Conservation (phyloP, 2,113 vertebrate species). For the Gymnarchus niloticus region DNA sequence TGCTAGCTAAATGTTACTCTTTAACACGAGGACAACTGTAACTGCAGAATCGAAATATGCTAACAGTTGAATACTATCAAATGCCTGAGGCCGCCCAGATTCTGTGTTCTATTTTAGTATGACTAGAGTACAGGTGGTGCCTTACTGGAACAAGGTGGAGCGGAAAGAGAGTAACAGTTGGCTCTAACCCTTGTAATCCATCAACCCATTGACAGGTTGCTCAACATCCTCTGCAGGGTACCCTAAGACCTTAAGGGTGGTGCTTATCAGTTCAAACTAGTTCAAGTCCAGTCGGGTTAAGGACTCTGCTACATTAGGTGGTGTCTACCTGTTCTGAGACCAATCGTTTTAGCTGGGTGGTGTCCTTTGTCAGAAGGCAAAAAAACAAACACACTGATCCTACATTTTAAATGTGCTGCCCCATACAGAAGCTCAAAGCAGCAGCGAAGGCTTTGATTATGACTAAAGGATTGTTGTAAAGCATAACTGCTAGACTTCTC, state of each 20-base stretch:
- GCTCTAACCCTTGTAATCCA: neutral
- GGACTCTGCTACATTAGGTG: neutral
- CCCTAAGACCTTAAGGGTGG: neutral
- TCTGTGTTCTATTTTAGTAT: neutral
- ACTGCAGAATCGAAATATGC: neutral
- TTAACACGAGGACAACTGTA: neutral
- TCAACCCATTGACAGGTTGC: neutral
- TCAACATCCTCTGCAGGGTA: neutral
- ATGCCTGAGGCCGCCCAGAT: neutral
- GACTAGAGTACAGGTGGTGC: neutral
- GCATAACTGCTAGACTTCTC: neutral
- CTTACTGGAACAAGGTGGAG: neutral
- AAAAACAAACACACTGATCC: no score
- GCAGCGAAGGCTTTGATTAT: neutral
- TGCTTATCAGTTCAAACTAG: neutral
- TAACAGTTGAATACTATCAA: neutral
- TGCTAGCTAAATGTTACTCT: neutral
- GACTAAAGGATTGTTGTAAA: neutral
- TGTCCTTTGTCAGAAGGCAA: neutral
- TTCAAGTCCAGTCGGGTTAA: neutral
- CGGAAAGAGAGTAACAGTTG: neutral
- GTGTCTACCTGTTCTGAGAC: neutral
- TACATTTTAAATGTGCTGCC: neutral
- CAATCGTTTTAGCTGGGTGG: no score
- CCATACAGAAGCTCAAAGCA: neutral